Base-by-base conservation (phyloP, 2,113 vertebrate species). In the Anoplopoma fimbria region DNA sequence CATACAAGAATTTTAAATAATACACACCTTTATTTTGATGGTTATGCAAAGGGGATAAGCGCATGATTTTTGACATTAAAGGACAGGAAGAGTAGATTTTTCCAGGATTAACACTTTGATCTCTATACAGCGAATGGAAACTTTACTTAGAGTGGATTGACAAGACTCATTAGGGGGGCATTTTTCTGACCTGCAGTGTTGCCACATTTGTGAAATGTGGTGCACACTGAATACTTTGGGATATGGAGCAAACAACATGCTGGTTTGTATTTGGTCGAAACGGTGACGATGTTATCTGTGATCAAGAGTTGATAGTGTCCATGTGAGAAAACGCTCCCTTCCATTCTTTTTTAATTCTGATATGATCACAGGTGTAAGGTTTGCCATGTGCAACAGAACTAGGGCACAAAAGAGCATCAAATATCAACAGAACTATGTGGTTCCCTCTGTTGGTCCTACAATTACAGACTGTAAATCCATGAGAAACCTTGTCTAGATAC, bases 241-340 rank as follows among this genome's bases (percentile, higher is more conserved):
- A 79, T 85, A 57, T 77, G 64, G 42, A 61, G 69, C 77, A 75
- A n/a, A 75, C 49, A 71, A 61, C 47, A 75, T 62, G 53, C 63
- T 71, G 85, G 40, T 49, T 51, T 85, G 77, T 80, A 75, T 85
- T 79, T 76, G 69, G 71, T 61, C 75, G 79, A 63, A 45, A 25
- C 57, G 49, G 53, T 61, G 85, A 83, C 63, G 49, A 64, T 58
- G 40, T 53, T 33, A 71, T 69, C 77, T 85, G 71, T 72, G 64
- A 86, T 76, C 64, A 75, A 68, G 53, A 79, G 73, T 83, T 88
- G 86, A 91, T 88, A 79, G 75, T 74, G 69, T 70, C 58, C 79
- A 58, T 70, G 84, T 83, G 77, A 77, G 75, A 75, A 88, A 87
- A 92, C 38, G 33, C 71, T 75, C 45, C 55, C 69, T 75, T 69